Evolutionary conservation across 2,113 vertebrate species (phyloP).

Genomic region (Mellivora capensis): DNA sequence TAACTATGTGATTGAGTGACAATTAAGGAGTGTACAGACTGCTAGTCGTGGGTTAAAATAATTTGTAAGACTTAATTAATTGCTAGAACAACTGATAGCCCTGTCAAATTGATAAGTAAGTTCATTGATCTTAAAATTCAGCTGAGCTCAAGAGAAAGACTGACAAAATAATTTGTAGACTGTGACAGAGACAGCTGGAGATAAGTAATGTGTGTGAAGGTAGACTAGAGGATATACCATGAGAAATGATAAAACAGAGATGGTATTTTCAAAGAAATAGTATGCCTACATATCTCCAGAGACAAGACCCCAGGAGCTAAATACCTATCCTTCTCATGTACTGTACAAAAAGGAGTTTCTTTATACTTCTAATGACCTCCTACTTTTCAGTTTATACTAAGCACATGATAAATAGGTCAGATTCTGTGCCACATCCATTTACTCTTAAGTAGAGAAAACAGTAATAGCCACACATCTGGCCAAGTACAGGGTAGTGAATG

Average conservation of each 20-base stretch:
- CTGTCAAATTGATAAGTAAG: constrained; percentile 70
- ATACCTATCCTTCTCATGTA: background rate
- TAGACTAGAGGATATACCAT: background rate
- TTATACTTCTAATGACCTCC: background rate
- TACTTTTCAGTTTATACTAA: constrained; percentile 34
- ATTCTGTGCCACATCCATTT: background rate
- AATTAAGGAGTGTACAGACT: constrained; percentile 67
- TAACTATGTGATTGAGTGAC: constrained; percentile 65
- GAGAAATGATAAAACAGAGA: constrained; percentile 3
- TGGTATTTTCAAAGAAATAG: constrained; percentile 41
- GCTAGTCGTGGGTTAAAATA: constrained; percentile 57
- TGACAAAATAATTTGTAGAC: constrained; percentile 63
- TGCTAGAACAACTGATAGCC: constrained; percentile 69
- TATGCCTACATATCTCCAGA: background rate
- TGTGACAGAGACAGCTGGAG: background rate
- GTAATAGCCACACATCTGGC: background rate
- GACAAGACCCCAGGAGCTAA: background rate
- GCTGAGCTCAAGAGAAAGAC: constrained; percentile 64
- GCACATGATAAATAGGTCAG: constrained; percentile 25
- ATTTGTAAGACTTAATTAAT: constrained; percentile 78
- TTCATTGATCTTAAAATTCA: constrained; percentile 79
- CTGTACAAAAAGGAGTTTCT: background rate
- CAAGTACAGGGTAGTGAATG: background rate
- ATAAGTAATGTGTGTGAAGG: constrained; percentile 16
- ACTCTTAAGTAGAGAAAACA: constrained; percentile 38